phyloP scores from a whole-genome alignment of 2,797 vertebrate species.

The Bradypodion ventrale region DNA sequence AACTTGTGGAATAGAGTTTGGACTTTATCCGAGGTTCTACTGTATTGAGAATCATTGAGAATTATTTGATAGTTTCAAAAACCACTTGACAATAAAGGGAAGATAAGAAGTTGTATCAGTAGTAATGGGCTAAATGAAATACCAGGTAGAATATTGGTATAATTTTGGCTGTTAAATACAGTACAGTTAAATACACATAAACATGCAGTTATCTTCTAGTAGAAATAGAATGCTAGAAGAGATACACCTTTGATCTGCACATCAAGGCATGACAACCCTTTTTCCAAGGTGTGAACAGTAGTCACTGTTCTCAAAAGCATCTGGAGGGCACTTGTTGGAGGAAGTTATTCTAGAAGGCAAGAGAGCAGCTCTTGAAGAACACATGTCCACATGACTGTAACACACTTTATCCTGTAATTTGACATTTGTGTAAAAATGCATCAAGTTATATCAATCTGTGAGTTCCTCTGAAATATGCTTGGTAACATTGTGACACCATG shows the following conservation, averaged over 20 bases:
- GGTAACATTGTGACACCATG: background rate
- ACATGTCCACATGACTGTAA: background rate
- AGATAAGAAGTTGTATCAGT: background rate
- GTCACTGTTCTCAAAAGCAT: background rate
- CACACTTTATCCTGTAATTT: background rate
- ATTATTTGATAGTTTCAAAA: background rate
- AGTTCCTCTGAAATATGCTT: conserved; percentile 5
- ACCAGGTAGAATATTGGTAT: background rate
- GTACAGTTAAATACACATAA: background rate
- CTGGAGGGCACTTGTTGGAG: background rate
- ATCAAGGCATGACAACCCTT: conserved; percentile 1
- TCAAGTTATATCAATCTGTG: background rate
- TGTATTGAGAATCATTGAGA: too few relatives aligned
- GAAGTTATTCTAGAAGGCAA: background rate
- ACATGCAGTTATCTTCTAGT: conserved; percentile 11
- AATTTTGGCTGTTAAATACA: background rate
- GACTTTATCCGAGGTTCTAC: too few relatives aligned
- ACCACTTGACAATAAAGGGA: background rate
- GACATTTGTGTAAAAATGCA: conserved; percentile 12
- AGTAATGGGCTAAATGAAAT: background rate
- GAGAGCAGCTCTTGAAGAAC: background rate
- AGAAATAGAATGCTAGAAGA: conserved; percentile 15
- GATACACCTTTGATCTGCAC: conserved; percentile 18
- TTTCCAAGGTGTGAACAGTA: background rate
- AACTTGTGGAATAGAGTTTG: too few relatives aligned